A percentile compares a stretch with the other conserved stretches of the same genome.
phyloP scores from a whole-genome alignment of 2,888 invertebrate genomes.

The Rotaria socialis region DNA sequence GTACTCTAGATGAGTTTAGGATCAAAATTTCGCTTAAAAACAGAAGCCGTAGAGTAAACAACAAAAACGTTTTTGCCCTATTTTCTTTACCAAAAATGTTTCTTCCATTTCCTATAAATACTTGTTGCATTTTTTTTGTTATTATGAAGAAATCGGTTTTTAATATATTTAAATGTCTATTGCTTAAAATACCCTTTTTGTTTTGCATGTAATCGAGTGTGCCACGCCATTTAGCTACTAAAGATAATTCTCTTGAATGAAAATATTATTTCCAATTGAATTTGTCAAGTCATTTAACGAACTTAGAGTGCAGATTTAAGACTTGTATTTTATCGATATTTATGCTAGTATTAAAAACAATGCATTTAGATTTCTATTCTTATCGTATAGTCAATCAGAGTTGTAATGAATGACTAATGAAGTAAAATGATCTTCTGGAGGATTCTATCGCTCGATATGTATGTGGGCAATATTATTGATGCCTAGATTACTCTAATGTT shows the following conservation, averaged over 20 bases:
- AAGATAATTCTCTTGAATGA: not conserved
- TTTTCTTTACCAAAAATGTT: too few relatives aligned
- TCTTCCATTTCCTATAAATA: too few relatives aligned
- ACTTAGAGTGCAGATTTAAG: not conserved
- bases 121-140: too few relatives aligned
- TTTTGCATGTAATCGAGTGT: too few relatives aligned
- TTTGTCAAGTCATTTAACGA: not conserved
- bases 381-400: not conserved
- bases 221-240: not conserved
- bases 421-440: not conserved
- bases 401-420: not conserved
- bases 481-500: not conserved
- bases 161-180: too few relatives aligned
- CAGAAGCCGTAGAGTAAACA: too few relatives aligned
- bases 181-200: too few relatives aligned
- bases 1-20: too few relatives aligned
- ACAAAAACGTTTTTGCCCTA: too few relatives aligned
- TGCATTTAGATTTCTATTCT: not conserved
- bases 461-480: not conserved
- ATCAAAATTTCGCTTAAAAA: too few relatives aligned
- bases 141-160: too few relatives aligned
- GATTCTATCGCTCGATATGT: not conserved
- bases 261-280: not conserved
- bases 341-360: not conserved
- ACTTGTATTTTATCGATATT: not conserved